Percentiles rank a stretch among this genome's conserved stretches.
These are phyloP conservation scores for Plestiodon gilberti DNA, from an alignment of 2,113 vertebrate species.

Conservation along the genomic window DNA sequence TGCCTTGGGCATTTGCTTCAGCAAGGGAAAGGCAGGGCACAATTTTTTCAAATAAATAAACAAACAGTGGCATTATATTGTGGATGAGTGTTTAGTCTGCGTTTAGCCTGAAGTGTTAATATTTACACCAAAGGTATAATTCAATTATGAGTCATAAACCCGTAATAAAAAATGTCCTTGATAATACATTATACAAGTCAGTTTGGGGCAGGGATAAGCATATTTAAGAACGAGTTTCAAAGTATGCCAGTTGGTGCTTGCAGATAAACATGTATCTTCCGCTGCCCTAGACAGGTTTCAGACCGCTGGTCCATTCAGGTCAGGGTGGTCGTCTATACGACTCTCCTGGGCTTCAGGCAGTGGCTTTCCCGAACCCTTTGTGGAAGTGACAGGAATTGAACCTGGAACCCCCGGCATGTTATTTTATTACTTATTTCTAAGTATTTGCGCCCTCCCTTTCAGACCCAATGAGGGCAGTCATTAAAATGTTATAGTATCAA, in stretches of 20 bases:
- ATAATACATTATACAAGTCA: not conserved
- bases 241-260: not conserved
- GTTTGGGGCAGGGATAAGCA: not conserved
- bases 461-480: too few relatives aligned
- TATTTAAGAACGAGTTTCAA: constrained; percentile 24
- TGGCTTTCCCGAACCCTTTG: too few relatives aligned
- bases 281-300: not conserved
- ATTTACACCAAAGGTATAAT: constrained; percentile 60
- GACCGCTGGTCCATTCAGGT: not conserved
- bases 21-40: too few relatives aligned
- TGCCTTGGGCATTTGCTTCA: too few relatives aligned
- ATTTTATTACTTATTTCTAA: too few relatives aligned
- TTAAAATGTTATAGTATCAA: too few relatives aligned
- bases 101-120: constrained; percentile 70
- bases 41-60: too few relatives aligned
- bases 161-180: constrained; percentile 29
- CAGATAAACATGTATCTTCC: not conserved
- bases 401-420: too few relatives aligned
- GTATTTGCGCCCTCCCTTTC: too few relatives aligned
- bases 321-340: too few relatives aligned
- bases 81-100: constrained; percentile 65
- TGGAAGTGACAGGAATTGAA: too few relatives aligned
- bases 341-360: too few relatives aligned
- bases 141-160: constrained; percentile 68
- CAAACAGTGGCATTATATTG: constrained; percentile 63